These are phyloP conservation scores for Ypsolopha sequella DNA, from an alignment of 2,888 invertebrate species.

Conservation along the genomic window DNA sequence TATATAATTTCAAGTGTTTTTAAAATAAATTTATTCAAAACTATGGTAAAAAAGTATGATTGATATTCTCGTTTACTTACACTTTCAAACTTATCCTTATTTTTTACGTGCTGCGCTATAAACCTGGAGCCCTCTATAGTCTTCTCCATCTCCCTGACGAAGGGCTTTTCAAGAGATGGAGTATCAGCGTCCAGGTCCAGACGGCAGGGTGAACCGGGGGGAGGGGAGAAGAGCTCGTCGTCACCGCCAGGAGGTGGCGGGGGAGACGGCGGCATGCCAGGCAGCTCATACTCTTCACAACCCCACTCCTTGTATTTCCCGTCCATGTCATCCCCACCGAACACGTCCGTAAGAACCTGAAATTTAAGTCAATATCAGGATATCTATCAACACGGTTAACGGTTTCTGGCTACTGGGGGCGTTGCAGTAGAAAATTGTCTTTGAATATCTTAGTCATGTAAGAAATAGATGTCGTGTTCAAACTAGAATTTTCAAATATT, in stretches of 20 bases:
- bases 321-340: conserved; percentile 69
- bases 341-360: conserved; percentile 85
- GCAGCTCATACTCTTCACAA: conserved; percentile 80
- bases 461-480: too few species aligned
- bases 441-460: too few species aligned
- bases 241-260: conserved; percentile 84
- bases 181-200: conserved; percentile 74
- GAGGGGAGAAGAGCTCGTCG: conserved; percentile 87
- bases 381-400: neutral
- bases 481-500: too few species aligned
- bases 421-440: too few species aligned
- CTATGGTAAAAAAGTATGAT: too few species aligned
- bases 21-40: too few species aligned
- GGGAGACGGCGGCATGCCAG: conserved; percentile 78
- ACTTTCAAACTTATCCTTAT: conserved; percentile 94
- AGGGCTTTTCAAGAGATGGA: conserved; percentile 86
- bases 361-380: conserved; percentile 9
- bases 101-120: conserved; percentile 95
- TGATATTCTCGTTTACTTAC: too few species aligned
- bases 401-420: too few species aligned
- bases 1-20: too few species aligned
- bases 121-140: conserved; percentile 93
- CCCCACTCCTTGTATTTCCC: conserved; percentile 65
- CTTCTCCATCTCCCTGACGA: conserved; percentile 89
- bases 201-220: conserved; percentile 74